These are phyloP conservation scores for Heliconius hewitsoni DNA, from an alignment of 1,140 invertebrate genomes.

Conservation along the genomic window DNA sequence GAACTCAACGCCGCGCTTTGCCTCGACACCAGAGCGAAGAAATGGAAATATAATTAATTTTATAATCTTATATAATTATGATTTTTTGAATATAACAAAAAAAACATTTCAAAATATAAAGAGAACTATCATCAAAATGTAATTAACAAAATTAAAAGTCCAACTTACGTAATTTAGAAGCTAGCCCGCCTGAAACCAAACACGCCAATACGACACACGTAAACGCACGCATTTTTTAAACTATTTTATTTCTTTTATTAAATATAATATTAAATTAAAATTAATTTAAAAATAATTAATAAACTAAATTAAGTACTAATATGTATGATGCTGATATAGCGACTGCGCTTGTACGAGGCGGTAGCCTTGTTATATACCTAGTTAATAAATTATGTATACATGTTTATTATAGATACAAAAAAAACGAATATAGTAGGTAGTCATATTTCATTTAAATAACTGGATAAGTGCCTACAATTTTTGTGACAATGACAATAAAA, in stretches of 20 bases:
- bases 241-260: background rate
- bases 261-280: background rate
- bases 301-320: constrained; percentile 9
- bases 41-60: too few species aligned
- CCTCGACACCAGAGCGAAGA: too few species aligned
- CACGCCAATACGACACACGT: constrained; percentile 18
- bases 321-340: background rate
- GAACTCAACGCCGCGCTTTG: too few species aligned
- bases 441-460: background rate
- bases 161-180: constrained; percentile 46
- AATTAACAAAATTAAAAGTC: too few species aligned
- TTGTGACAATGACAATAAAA: background rate
- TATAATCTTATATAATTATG: too few species aligned
- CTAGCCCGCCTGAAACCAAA: constrained; percentile 31
- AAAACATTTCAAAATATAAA: too few species aligned
- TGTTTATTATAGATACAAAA: background rate
- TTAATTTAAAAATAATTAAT: background rate
- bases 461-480: constrained; percentile 3
- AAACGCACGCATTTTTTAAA: constrained; percentile 22
- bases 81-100: too few species aligned
- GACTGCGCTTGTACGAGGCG: background rate
- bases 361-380: background rate
- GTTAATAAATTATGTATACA: background rate
- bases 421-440: background rate
- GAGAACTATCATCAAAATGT: too few species aligned